Conservation (phyloP, 2,888 invertebrate species). For the Lucinisca nassula region DNA sequence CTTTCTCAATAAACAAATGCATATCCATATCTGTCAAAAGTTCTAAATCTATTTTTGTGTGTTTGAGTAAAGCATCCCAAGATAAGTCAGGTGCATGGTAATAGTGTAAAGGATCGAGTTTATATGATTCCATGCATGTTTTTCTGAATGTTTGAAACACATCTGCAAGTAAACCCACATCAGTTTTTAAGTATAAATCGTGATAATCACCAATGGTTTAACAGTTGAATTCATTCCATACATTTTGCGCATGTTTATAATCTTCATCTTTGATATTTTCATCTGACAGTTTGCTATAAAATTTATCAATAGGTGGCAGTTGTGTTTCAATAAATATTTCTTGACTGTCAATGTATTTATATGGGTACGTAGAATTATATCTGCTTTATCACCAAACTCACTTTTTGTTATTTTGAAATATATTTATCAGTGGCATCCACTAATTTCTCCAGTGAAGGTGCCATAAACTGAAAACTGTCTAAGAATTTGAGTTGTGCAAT, state of each 20-base stretch:
- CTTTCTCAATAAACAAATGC: slow-evolving; percentile 71
- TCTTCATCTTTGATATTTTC: neutral
- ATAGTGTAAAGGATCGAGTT: slow-evolving; percentile 67
- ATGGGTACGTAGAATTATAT: too few relatives aligned
- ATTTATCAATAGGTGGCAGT: neutral
- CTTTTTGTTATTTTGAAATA: too few relatives aligned
- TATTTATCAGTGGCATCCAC: too few relatives aligned
- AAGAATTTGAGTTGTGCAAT: neutral
- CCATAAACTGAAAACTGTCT: neutral
- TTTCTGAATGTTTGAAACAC: slow-evolving; percentile 83
- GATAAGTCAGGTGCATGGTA: slow-evolving; percentile 29
- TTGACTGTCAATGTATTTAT: too few relatives aligned
- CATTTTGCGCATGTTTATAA: slow-evolving; percentile 7
- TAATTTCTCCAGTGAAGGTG: too few relatives aligned
- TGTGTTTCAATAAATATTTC: neutral
- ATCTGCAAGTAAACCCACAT: slow-evolving; percentile 80
- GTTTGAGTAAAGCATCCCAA: neutral
- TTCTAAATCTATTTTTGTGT: slow-evolving; percentile 75
- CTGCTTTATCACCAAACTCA: too few relatives aligned
- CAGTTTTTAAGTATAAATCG: slow-evolving; percentile 69
- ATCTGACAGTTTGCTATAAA: neutral
- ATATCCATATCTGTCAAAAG: slow-evolving; percentile 78
- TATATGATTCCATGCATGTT: slow-evolving; percentile 69
- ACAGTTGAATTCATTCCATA: slow-evolving; percentile 65
- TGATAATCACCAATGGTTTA: slow-evolving; percentile 67